phyloP scores from a whole-genome alignment of 2,888 invertebrate species.

The Ophion costatus region DNA sequence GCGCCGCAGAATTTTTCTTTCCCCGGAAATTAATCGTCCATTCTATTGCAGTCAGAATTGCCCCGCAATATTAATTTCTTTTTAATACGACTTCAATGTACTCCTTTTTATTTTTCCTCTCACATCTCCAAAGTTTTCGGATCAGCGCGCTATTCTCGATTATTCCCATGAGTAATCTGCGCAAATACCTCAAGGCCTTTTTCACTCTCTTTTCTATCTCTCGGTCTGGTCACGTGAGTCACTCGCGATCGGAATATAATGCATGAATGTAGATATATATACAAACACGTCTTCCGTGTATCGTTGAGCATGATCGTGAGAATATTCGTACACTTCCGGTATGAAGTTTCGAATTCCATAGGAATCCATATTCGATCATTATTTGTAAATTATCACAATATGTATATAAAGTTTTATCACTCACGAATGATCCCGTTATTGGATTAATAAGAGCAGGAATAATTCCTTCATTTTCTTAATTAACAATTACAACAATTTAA shows the following conservation, averaged over 20 bases:
- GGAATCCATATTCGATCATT: neutral
- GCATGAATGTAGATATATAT: constrained; percentile 17
- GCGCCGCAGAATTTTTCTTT: neutral
- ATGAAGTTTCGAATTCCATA: neutral
- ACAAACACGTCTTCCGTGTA: constrained; percentile 27
- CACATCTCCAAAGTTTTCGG: constrained; percentile 17
- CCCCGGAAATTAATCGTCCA: neutral
- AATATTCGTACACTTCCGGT: constrained; percentile 50
- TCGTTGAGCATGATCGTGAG: constrained; percentile 35
- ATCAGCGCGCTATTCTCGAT: constrained; percentile 21
- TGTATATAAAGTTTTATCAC: neutral
- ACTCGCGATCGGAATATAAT: constrained; percentile 43
- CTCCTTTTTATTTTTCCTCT: neutral
- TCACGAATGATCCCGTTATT: no score
- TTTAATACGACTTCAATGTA: neutral
- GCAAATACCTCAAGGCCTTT: constrained; percentile 55
- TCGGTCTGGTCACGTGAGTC: constrained; percentile 37
- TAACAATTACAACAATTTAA: no score
- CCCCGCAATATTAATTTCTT: neutral
- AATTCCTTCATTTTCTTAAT: no score
- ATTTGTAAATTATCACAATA: neutral
- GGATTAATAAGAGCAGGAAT: no score
- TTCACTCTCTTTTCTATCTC: constrained; percentile 44
- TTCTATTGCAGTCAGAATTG: neutral
- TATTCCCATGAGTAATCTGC: constrained; percentile 53